Conservation (phyloP, 2,888 invertebrate species). For the Drosophila rellima region DNA sequence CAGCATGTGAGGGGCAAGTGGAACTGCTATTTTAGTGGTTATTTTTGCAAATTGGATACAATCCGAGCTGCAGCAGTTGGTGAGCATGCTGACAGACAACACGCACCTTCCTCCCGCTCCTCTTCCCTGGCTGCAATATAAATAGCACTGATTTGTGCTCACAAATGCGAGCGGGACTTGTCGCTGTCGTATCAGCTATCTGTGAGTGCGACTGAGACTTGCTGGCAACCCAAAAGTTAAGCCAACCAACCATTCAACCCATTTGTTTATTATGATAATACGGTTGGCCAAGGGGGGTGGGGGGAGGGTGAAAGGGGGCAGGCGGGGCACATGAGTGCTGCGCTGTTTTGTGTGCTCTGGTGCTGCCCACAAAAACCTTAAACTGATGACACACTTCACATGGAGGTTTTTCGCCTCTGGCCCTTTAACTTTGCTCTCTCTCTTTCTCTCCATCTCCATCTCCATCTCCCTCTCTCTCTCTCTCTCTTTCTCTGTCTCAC, state of each 20-base stretch:
- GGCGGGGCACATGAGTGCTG: slow-evolving; percentile 4
- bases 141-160: slow-evolving; percentile 79
- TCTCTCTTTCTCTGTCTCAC: slow-evolving; percentile 11
- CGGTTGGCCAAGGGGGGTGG: slow-evolving; percentile 15
- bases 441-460: too few relatives aligned
- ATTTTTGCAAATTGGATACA: slow-evolving; percentile 60
- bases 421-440: slow-evolving; percentile 33
- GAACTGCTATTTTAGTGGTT: slow-evolving; percentile 38
- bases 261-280: slow-evolving; percentile 80
- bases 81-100: slow-evolving; percentile 59
- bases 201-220: slow-evolving; percentile 39
- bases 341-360: slow-evolving; percentile 20
- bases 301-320: neutral
- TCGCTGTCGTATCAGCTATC: slow-evolving; percentile 46
- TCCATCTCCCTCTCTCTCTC: slow-evolving; percentile 12
- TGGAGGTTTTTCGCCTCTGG: slow-evolving; percentile 70
- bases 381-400: slow-evolving; percentile 83
- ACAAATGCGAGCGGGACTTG: slow-evolving; percentile 61
- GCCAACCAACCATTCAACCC: slow-evolving; percentile 78
- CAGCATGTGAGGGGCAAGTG: slow-evolving; percentile 3
- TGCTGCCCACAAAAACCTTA: slow-evolving; percentile 76
- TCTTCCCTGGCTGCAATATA: slow-evolving; percentile 58
- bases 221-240: slow-evolving; percentile 77
- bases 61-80: slow-evolving; percentile 34
- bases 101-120: neutral